A percentile compares a stretch with the other conserved stretches of the same genome.
Evolutionary conservation across 2,113 vertebrate genomes (phyloP).

Genomic region (Cheilinus undulatus): DNA sequence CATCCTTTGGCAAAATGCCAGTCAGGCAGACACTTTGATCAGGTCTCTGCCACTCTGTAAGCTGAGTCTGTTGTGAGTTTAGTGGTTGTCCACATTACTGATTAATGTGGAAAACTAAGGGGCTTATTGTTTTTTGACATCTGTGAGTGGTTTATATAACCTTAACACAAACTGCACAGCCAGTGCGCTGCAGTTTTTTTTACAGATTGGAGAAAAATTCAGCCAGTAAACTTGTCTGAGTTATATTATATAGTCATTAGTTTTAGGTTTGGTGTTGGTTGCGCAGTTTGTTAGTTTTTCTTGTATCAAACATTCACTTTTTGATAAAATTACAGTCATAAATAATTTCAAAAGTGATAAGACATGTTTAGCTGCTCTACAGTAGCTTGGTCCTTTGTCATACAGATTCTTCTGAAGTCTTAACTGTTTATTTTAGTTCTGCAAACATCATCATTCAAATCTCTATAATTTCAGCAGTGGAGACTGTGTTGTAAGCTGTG

Average conservation of each 20-base stretch:
- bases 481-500: conserved; percentile 44
- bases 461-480: conserved; percentile 46
- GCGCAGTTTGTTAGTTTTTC: neutral
- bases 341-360: neutral
- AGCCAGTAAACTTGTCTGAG: conserved; percentile 14
- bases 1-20: neutral
- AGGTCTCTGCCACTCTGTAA: neutral
- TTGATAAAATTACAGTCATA: neutral
- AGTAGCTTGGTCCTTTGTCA: neutral
- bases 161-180: neutral
- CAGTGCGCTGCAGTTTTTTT: neutral
- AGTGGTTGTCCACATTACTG: neutral
- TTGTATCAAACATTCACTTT: neutral
- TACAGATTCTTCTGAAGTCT: conserved; percentile 7
- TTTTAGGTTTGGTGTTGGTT: neutral
- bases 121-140: conserved; percentile 20
- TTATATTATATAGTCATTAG: neutral
- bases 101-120: conserved; percentile 10
- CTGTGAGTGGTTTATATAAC: conserved; percentile 22
- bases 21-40: neutral
- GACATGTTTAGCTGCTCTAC: neutral
- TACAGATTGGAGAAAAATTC: conserved; percentile 8
- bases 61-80: neutral
- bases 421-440: conserved; percentile 16
- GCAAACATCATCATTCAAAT: conserved; percentile 17